A percentile compares a stretch with the other conserved stretches of the same genome.
Conservation (phyloP, 2,888 invertebrate species). For the Coremacera marginata region DNA sequence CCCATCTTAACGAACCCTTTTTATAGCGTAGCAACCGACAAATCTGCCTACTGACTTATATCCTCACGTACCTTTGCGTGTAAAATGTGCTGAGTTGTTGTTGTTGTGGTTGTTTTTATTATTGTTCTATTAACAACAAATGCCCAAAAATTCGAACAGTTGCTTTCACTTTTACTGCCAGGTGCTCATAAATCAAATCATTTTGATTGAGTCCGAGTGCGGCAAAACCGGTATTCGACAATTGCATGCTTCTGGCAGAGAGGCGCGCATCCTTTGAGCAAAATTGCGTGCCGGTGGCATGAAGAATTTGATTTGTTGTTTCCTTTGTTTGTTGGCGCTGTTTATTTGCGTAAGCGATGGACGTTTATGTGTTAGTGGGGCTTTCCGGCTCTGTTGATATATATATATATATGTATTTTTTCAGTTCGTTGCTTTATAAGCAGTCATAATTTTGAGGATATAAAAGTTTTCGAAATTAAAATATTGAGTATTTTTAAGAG, state of each 20-base stretch:
- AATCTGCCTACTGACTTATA: too few species aligned
- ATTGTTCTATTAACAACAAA: not conserved
- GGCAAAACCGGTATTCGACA: not conserved
- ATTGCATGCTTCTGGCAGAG: not conserved
- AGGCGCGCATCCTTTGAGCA: not conserved
- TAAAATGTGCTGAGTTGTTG: not conserved
- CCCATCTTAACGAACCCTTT: not conserved
- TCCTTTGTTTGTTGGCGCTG: conserved; percentile 27
- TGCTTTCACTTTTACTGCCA: not conserved
- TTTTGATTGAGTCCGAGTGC: conserved; percentile 26
- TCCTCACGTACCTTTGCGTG: not conserved
- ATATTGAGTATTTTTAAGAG: not conserved
- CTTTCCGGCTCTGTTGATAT: not conserved
- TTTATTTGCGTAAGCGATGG: conserved; percentile 6
- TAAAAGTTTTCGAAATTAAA: not conserved
- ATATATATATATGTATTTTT: not conserved
- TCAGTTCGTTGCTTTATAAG: not conserved
- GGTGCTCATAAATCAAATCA: conserved; percentile 28
- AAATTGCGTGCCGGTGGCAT: conserved; percentile 19
- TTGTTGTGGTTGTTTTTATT: not conserved
- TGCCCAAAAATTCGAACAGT: not conserved
- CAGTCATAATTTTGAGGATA: not conserved
- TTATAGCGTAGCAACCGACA: not conserved
- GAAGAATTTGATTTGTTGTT: not conserved
- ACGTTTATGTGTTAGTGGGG: not conserved